phyloP scores from a whole-genome alignment of 2,888 invertebrate species.

The Pheosia gnoma region DNA sequence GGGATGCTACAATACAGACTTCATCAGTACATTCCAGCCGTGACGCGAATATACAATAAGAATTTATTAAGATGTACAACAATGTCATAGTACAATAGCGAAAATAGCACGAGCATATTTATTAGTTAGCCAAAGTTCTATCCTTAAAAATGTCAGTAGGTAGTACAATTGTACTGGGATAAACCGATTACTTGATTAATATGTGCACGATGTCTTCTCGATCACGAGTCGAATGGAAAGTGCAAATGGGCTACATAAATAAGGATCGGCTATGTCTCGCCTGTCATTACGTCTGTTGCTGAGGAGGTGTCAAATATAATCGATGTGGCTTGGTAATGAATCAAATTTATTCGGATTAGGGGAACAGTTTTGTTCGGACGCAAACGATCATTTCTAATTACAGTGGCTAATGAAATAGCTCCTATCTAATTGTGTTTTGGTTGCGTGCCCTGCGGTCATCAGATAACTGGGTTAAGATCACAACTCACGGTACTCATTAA shows the following conservation, averaged over 20 bases:
- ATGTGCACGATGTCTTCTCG: conserved; percentile 43
- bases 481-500: conserved; percentile 47
- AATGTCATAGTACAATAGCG: conserved; percentile 27
- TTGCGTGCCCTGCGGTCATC: conserved; percentile 37
- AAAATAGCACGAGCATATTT: conserved; percentile 22
- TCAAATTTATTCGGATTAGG: conserved; percentile 16
- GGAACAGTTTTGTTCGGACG: conserved; percentile 11
- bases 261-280: conserved; percentile 37
- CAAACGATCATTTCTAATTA: neutral
- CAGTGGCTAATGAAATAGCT: conserved; percentile 16
- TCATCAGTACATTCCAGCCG: conserved; percentile 57
- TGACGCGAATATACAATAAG: conserved; percentile 53
- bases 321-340: conserved; percentile 33
- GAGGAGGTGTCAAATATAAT: conserved; percentile 32
- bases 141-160: conserved; percentile 26
- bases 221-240: conserved; percentile 50
- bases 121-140: conserved; percentile 13
- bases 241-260: conserved; percentile 45
- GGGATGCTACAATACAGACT: conserved; percentile 49
- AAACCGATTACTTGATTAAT: conserved; percentile 45
- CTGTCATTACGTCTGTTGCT: conserved; percentile 44
- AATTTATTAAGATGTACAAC: conserved; percentile 24
- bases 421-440: conserved; percentile 30
- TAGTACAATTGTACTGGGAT: conserved; percentile 41
- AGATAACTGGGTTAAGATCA: conserved; percentile 62